Evolutionary conservation across 2,113 vertebrate species (phyloP).

Genomic region (Potamarius usumacintae): DNA sequence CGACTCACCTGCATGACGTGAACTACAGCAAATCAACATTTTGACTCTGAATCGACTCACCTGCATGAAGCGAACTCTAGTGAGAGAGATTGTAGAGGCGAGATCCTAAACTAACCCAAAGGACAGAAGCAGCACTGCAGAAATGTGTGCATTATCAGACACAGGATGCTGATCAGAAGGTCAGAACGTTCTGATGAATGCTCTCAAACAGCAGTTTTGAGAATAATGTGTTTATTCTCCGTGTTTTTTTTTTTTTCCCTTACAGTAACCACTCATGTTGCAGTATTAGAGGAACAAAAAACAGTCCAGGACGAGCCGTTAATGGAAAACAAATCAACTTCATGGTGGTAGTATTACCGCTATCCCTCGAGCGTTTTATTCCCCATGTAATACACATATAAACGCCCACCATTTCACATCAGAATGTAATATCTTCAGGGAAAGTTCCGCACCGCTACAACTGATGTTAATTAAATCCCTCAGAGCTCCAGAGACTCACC

Average conservation of each 20-base stretch:
- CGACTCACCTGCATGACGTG: not conserved
- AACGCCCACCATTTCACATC: not conserved
- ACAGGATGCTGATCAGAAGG: too few relatives aligned
- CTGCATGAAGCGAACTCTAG: not conserved
- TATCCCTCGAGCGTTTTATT: not conserved
- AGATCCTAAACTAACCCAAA: not conserved
- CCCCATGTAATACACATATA: not conserved
- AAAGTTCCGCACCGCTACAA: not conserved
- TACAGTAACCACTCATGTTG: not conserved
- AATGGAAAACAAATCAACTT: not conserved
- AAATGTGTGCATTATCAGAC: too few relatives aligned
- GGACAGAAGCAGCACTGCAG: too few relatives aligned
- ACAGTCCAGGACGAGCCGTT: not conserved
- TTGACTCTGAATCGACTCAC: not conserved
- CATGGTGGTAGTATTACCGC: not conserved
- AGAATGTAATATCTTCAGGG: not conserved
- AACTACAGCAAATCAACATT: not conserved
- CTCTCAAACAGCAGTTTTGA: not conserved
- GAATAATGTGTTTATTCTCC: not conserved
- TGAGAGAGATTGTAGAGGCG: not conserved
- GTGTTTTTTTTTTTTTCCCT: too few relatives aligned
- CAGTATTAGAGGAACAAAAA: not conserved
- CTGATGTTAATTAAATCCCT: not conserved
- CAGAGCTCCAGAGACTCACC: not conserved
- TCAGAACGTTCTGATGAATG: not conserved